Percentiles rank a stretch among this genome's conserved stretches.
These are phyloP conservation scores for Protomyctophum bolini DNA, from an alignment of 2,113 vertebrate species.

Conservation along the genomic window DNA sequence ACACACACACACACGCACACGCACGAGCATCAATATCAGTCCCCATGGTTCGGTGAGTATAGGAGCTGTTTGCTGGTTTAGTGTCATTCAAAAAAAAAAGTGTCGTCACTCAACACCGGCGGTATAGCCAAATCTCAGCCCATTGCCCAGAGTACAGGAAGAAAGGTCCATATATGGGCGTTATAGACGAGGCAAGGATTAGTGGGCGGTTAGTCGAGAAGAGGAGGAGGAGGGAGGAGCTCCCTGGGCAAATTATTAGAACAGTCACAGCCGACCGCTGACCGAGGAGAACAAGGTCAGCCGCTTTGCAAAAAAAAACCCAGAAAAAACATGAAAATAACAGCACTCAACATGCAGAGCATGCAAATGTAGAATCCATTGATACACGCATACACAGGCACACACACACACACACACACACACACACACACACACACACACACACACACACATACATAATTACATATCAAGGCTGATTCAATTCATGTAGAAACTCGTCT, in stretches of 20 bases:
- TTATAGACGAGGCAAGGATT: conserved; percentile 57
- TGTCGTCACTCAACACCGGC: conserved; percentile 14
- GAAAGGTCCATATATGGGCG: conserved; percentile 26
- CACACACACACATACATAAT: conserved; percentile 6
- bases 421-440: conserved; percentile 66
- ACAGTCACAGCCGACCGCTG: conserved; percentile 13
- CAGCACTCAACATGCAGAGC: conserved; percentile 57
- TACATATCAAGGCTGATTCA: conserved; percentile 20
- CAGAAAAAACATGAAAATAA: neutral
- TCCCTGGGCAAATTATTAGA: conserved; percentile 45
- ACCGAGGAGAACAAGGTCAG: conserved; percentile 19
- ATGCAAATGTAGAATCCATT: conserved; percentile 37
- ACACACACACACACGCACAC: too few relatives aligned
- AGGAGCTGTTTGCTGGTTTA: conserved; percentile 45
- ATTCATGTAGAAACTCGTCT: neutral
- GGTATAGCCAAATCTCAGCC: conserved; percentile 53
- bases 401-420: conserved; percentile 6
- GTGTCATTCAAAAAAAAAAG: conserved; percentile 28
- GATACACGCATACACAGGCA: conserved; percentile 74
- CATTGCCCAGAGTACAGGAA: conserved; percentile 33
- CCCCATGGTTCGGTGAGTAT: conserved; percentile 37
- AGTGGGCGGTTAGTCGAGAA: conserved; percentile 59
- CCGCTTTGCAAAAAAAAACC: conserved; percentile 7
- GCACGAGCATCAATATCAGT: conserved; percentile 43
- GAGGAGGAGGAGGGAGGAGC: neutral